Evolutionary conservation across 2,113 vertebrate genomes (phyloP), one percentile per base, ranked within the genome.

Genomic region (Platycercus adscitus): DNA sequence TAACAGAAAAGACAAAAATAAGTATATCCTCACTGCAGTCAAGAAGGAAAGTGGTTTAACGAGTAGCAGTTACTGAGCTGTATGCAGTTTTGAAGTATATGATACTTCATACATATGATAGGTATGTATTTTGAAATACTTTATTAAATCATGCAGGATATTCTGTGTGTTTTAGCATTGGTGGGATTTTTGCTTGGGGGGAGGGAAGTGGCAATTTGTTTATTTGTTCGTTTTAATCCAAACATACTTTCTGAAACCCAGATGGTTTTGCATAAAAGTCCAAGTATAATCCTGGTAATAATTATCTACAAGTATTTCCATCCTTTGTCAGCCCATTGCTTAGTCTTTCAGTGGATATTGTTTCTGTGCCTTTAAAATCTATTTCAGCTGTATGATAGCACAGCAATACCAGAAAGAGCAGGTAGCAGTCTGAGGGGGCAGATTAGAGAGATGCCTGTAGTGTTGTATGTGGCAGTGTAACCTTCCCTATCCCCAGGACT

Each of bases 401-500:
- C 2, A 44, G 35, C 19, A 52, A 5, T 21, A 43, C 33, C 18
- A 53, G 25, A 71, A 58, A 13, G n/a, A 78, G 19, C 46, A 61
- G 46, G 31, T 16, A 35, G 25, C 13, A 18, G 20, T n/a, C 35
- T 78, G 61, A 52, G 18, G 12, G 24, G 5, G 6, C 17, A 50
- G 43, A 35, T 58, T 28, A 60, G 37, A 44, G 24, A 46, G 43
- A 9, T 63, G 28, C 26, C 17, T 25, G 41, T 18, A 33, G 35
- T 5, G 2, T 9, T 65, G 35, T 24, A 35, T 20, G 18, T 63
- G 16, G 47, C 39, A 47, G 21, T 13, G 12, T 18, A 25, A 65
- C 17, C 33, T 66, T 66, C 37, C 21, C 21, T 2, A 3, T 77
- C 18, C 31, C 31, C 0, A 1, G 5, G 26, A 14, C 2, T 31